Evolutionary conservation across 2,888 invertebrate species (phyloP).

Genomic region (Cristatella mucedo): DNA sequence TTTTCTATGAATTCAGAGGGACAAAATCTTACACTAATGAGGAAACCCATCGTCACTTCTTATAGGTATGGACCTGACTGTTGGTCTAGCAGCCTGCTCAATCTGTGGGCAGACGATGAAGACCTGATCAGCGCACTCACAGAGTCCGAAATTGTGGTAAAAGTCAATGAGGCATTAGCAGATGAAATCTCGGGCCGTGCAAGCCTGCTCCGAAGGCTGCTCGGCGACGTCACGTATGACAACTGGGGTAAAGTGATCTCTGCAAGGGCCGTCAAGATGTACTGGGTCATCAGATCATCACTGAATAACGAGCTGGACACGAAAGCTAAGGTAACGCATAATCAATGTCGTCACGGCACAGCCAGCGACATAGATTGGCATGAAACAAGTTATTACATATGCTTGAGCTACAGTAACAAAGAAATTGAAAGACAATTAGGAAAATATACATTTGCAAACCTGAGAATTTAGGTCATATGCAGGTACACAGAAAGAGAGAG

Average conservation of each 20-base stretch:
- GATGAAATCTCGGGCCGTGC: background rate
- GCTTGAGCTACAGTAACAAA: background rate
- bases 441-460: no score
- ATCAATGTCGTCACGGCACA: no score
- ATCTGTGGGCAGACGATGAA: slow-evolving; percentile 22
- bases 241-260: background rate
- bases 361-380: no score
- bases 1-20: no score
- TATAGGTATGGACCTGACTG: slow-evolving; percentile 18
- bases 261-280: slow-evolving; percentile 3
- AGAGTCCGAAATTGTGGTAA: slow-evolving; percentile 14
- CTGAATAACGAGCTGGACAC: background rate
- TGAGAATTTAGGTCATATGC: no score
- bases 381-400: no score
- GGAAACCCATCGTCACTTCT: slow-evolving; percentile 2
- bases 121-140: slow-evolving; percentile 17
- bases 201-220: background rate
- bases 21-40: no score
- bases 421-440: background rate
- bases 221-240: slow-evolving; percentile 6
- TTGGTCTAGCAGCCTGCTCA: slow-evolving; percentile 20
- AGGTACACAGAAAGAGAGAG: no score
- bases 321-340: no score
- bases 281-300: slow-evolving; percentile 1
- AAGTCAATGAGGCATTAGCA: slow-evolving; percentile 14